Base-by-base conservation (phyloP, 1,140 invertebrate genomes). In the Diprion similis region DNA sequence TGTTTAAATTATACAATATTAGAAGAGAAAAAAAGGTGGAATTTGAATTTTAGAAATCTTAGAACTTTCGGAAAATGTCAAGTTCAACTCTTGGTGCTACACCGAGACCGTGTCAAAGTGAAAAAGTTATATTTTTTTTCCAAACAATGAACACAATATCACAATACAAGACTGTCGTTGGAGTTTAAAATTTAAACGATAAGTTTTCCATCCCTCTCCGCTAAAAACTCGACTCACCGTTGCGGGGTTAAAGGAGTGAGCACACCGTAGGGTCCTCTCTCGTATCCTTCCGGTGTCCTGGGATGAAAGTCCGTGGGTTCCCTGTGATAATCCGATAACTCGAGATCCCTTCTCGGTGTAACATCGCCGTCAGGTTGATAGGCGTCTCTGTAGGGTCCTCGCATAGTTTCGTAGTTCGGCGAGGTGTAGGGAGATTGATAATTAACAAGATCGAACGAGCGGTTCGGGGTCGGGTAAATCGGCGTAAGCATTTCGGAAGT, bases 361-460 rank as follows among this genome's bases (percentile, higher is more conserved):
- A 80, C 64, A 66, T 81, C 81, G 47, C 79, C 80, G 65, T 85
- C 82, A 18, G 77, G 71, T 46, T 70, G 69, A 71, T 79, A 85
- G 67, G 77, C 80, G 8, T 86, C 85, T 0, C 77, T 69, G 46
- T 81, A 83, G 8, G 46, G 70, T 1, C 71, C 68, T 24, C 81
- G 76, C 8, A 80, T 24, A 10, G 80, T 66, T 7, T 85, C 84
- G 48, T 85, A 87, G 73, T 78, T 82, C 4, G 85, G 85, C 8
- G 86, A 87, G 18, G 82, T 85, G 77, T 87, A 87, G 4, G 86
- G 86, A 8, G 85, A 85, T 0, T 85, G 82, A 67, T 86, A 87
- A 37, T 37, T 37, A 19, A 84, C 77, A 0, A 81, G 78, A 17
- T 86, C 85, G 73, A 80, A 86, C 0, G 75, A 68, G 46, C 82